Conservation (phyloP, 2,888 invertebrate genomes). For the Spisula solida region DNA sequence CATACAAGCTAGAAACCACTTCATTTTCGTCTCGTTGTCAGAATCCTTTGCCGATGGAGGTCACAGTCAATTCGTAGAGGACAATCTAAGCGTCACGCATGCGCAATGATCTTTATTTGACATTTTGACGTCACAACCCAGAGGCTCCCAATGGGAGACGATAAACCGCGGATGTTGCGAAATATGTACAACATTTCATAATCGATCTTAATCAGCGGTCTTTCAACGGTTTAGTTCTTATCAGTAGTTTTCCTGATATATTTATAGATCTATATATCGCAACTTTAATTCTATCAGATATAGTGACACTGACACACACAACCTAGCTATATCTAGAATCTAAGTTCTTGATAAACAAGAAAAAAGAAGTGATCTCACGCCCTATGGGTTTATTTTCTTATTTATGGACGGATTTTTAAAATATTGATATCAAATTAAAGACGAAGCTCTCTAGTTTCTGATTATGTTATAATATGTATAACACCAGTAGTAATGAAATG, state of each 20-base stretch:
- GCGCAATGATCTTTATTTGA: slow-evolving; percentile 40
- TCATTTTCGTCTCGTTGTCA: slow-evolving; percentile 59
- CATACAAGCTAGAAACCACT: slow-evolving; percentile 68
- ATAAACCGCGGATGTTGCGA: background rate
- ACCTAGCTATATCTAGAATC: too few species aligned
- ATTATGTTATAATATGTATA: too few species aligned
- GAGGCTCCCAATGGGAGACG: slow-evolving; percentile 40
- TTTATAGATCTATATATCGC: background rate
- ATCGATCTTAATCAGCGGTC: background rate
- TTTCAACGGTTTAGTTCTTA: background rate
- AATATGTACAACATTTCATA: background rate
- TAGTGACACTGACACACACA: background rate
- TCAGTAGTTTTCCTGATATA: background rate
- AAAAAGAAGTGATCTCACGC: too few species aligned
- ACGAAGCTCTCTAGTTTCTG: too few species aligned
- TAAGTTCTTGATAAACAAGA: too few species aligned
- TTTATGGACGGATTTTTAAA: too few species aligned
- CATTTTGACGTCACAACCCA: slow-evolving; percentile 37
- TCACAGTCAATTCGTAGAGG: slow-evolving; percentile 53
- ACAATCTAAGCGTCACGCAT: slow-evolving; percentile 55
- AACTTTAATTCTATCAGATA: background rate
- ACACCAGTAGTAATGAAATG: too few species aligned
- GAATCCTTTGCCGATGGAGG: slow-evolving; percentile 47
- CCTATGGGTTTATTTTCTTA: too few species aligned
- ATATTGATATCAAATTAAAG: too few species aligned